A percentile compares a stretch with the other conserved stretches of the same genome.
Conservation (phyloP, 2,888 invertebrate genomes). For the Andricus curvator region DNA sequence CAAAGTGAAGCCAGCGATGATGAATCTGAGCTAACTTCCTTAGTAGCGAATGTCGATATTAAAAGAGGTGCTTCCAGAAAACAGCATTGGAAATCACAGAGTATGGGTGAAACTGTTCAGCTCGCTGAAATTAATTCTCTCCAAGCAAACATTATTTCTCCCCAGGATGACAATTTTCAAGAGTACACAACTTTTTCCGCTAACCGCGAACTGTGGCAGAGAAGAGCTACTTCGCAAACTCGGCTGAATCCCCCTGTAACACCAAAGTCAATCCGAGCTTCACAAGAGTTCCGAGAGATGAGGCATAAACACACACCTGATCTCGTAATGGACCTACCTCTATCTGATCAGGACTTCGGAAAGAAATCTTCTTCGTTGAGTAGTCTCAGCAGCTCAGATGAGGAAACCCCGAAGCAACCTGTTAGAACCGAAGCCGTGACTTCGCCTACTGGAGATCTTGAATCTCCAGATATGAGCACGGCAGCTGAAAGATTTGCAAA, state of each 20-base stretch:
- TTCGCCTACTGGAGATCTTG: slow-evolving; percentile 77
- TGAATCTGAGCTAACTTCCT: slow-evolving; percentile 48
- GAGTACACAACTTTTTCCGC: slow-evolving; percentile 76
- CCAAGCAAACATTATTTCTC: slow-evolving; percentile 48
- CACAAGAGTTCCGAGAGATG: slow-evolving; percentile 77
- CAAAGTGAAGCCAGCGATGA: slow-evolving; percentile 53
- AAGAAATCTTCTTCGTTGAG: slow-evolving; percentile 72
- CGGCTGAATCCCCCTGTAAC: slow-evolving; percentile 71
- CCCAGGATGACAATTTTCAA: slow-evolving; percentile 54
- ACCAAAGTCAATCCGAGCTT: slow-evolving; percentile 76
- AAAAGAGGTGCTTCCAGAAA: slow-evolving; percentile 66
- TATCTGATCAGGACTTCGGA: slow-evolving; percentile 74
- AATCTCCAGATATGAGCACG: slow-evolving; percentile 85
- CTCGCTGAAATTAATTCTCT: slow-evolving; percentile 51
- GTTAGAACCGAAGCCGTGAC: slow-evolving; percentile 73
- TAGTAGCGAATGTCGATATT: slow-evolving; percentile 48
- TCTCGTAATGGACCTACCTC: slow-evolving; percentile 90
- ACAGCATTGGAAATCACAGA: slow-evolving; percentile 79
- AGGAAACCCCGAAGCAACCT: slow-evolving; percentile 61
- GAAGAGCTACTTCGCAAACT: slow-evolving; percentile 81
- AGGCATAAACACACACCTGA: slow-evolving; percentile 86
- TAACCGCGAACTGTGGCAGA: slow-evolving; percentile 83
- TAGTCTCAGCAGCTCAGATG: slow-evolving; percentile 74
- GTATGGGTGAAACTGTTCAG: slow-evolving; percentile 75
- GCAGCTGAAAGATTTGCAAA: slow-evolving; percentile 89